These are phyloP conservation scores for Boloria euphrosyne DNA, from an alignment of 2,888 invertebrate species.

Conservation along the genomic window DNA sequence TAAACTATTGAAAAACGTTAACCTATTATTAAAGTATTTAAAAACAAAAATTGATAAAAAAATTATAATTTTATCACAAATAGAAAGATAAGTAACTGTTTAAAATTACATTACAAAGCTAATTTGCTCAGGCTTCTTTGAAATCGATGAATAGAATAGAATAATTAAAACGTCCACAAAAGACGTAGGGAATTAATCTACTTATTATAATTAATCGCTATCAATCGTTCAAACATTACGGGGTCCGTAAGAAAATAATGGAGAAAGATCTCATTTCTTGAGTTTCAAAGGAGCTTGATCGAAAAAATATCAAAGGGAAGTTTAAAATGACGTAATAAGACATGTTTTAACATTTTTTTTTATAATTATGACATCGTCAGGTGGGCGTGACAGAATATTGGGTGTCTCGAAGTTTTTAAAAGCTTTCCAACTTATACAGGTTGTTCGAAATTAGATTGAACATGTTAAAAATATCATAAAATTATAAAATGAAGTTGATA, in stretches of 20 bases:
- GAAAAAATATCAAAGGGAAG: conserved; percentile 69
- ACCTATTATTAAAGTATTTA: too few relatives aligned
- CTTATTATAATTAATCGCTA: conserved; percentile 57
- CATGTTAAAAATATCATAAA: conserved; percentile 8
- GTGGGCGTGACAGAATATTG: conserved; percentile 63
- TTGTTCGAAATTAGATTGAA: conserved; percentile 21
- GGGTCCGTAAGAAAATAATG: conserved; percentile 64
- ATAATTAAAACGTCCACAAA: conserved; percentile 41
- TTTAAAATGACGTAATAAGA: conserved; percentile 59
- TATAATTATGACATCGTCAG: conserved; percentile 71
- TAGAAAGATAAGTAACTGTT: not conserved
- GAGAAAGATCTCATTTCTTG: conserved; percentile 67
- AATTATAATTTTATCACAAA: too few relatives aligned
- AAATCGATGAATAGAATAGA: conserved; percentile 30
- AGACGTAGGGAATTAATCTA: conserved; percentile 39
- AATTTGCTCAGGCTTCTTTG: conserved; percentile 16
- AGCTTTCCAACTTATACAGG: conserved; percentile 43
- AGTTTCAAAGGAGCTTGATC: conserved; percentile 70
- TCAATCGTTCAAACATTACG: conserved; percentile 47
- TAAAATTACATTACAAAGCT: conserved; percentile 8
- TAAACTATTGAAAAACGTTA: too few relatives aligned
- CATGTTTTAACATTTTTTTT: conserved; percentile 62
- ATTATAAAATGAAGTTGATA: not conserved
- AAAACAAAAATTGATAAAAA: too few relatives aligned
- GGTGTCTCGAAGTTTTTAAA: conserved; percentile 55